Base-by-base conservation (phyloP, 2,888 invertebrate genomes). In the Sericinus montela region DNA sequence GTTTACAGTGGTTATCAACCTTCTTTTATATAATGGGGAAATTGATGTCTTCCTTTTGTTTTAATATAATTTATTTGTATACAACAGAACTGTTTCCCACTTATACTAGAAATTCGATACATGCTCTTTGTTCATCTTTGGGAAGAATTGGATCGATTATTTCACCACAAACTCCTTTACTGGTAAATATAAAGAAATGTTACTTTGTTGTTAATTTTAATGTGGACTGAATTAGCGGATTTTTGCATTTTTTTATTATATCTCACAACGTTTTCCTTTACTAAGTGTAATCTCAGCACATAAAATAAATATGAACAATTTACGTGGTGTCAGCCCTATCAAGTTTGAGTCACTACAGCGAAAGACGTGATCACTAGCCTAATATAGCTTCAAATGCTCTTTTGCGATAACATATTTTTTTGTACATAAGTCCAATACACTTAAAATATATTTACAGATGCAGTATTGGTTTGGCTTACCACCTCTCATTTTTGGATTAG, bases 1-100 rank as follows among this genome's bases (percentile, higher is more conserved):
- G 72, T 49, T 52, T 78, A 3, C 63, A 69, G 0, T 82, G 85
- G 80, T 63, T 91, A 0, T 90, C 91, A 1, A 65, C 92, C 35
- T 41, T 80, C 0, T 69, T 91, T 35, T 93, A 91, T 67, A 77
- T 93, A 70, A 63, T 89, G 0, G 91, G 92, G 28, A 93, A 93
- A 77, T 80, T 91, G 60, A 91, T 91, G 69, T 90, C 91, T 1
- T 91, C 92, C 0, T 84, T 91, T 51, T 91, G 91, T 38, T 93
- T 93, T 65, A 82, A 85, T 37, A 89, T 91, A 23, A 84, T 91
- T 0, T 93, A 93, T 63, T 86, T 93, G 48, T 91, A 91, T 60
- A 92, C 93, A 0, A 91, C 92, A 11, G 93, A 93, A 69, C 79
- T 93, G 67, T 93, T 93, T 65, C 93, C 93, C 0, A 93, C 93